These are phyloP conservation scores for Epinephelus lanceolatus DNA, from an alignment of 2,113 vertebrate species.

Conservation along the genomic window DNA sequence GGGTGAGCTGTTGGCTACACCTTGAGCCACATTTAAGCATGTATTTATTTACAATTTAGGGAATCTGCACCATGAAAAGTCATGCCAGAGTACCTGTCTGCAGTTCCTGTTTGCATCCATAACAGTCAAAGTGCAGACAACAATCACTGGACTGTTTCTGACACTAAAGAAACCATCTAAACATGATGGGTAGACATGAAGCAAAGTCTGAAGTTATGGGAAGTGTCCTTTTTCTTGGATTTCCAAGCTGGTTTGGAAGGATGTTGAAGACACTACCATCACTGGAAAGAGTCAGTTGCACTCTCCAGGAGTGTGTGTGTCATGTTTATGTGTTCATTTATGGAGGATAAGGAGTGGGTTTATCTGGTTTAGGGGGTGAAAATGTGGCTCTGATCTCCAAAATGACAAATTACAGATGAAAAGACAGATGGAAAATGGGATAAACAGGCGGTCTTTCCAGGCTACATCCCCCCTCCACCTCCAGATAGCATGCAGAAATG, in stretches of 20 bases:
- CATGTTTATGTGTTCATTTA: not conserved
- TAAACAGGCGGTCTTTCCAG: not conserved
- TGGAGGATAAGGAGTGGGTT: not conserved
- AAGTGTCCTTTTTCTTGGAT: not conserved
- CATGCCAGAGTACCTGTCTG: too few relatives aligned
- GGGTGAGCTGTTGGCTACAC: too few relatives aligned
- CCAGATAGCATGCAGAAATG: not conserved
- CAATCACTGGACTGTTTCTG: too few relatives aligned
- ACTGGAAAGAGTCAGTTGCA: not conserved
- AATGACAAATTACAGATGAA: not conserved
- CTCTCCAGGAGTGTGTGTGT: not conserved
- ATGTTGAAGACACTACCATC: not conserved
- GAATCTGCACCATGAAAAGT: too few relatives aligned
- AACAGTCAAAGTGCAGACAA: too few relatives aligned
- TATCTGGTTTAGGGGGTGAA: not conserved
- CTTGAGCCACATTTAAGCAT: too few relatives aligned
- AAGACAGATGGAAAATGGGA: not conserved
- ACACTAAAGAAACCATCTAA: too few relatives aligned
- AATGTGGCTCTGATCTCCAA: too few relatives aligned
- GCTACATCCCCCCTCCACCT: not conserved
- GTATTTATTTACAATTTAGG: too few relatives aligned
- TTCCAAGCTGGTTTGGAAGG: not conserved
- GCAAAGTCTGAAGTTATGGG: not conserved
- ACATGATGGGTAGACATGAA: not conserved
- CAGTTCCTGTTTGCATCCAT: too few relatives aligned